Conservation (phyloP, 2,113 vertebrate species). For the Poeciliopsis occidentalis region DNA sequence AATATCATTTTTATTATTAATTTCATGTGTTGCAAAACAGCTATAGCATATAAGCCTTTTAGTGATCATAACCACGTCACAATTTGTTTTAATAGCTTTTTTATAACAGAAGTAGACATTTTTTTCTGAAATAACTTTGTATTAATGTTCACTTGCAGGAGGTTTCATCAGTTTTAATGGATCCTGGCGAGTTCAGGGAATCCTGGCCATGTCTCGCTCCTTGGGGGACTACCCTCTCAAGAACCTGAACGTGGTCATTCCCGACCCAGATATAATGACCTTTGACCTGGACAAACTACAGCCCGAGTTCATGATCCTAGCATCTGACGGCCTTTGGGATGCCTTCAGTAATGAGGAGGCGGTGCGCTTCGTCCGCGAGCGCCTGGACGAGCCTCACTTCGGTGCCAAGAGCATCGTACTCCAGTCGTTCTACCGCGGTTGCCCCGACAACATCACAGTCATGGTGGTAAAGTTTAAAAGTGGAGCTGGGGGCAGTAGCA, state of each 20-base stretch:
- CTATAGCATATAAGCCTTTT: neutral
- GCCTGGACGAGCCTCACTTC: constrained; percentile 95
- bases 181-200: constrained; percentile 98
- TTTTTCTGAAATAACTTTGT: neutral
- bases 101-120: neutral
- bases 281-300: constrained; percentile 98
- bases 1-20: neutral
- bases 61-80: neutral
- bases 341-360: constrained; percentile 99
- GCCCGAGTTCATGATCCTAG: constrained; percentile 98
- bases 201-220: constrained; percentile 98
- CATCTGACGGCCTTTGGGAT: constrained; percentile 97
- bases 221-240: constrained; percentile 97
- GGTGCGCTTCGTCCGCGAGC: constrained; percentile 94
- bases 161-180: constrained; percentile 99
- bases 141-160: constrained; percentile 73
- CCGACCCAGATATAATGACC: constrained; percentile 93
- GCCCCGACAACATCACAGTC: constrained; percentile 98
- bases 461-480: constrained; percentile 98
- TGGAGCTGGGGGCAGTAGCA: constrained; percentile 81
- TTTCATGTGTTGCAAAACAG: neutral
- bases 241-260: constrained; percentile 96
- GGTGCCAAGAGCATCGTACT: constrained; percentile 98
- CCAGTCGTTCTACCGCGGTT: constrained; percentile 98
- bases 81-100: neutral